These are phyloP conservation scores for Potorous gilbertii DNA, from an alignment of 2,797 vertebrate genomes.

Conservation along the genomic window DNA sequence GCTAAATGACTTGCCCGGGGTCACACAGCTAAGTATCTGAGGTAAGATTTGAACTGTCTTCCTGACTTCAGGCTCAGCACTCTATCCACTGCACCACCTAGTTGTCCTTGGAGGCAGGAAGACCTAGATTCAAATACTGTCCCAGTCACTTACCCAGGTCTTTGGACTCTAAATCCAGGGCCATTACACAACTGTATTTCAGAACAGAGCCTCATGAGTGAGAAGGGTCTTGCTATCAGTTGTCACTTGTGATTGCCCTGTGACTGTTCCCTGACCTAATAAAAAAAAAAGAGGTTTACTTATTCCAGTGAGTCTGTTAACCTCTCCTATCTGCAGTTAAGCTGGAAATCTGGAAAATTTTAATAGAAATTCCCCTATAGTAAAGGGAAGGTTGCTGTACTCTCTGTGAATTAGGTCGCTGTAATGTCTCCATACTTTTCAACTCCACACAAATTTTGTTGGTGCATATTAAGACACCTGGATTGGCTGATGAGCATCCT, in stretches of 20 bases:
- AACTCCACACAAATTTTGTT: background rate
- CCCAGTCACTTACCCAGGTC: background rate
- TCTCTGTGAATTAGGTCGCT: background rate
- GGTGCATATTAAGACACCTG: background rate
- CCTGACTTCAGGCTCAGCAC: background rate
- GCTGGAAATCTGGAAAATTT: background rate
- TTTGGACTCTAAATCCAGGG: background rate
- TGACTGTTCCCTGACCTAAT: background rate
- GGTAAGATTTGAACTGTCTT: background rate
- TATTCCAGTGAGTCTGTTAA: background rate
- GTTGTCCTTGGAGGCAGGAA: background rate
- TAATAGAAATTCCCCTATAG: background rate
- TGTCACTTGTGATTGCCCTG: background rate
- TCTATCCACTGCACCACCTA: background rate
- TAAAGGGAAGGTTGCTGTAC: background rate
- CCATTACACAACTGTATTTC: background rate
- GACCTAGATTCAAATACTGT: background rate
- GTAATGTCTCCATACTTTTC: slow-evolving; percentile 9
- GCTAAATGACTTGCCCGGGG: background rate
- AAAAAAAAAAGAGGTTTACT: background rate
- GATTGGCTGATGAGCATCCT: background rate
- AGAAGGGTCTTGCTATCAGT: background rate
- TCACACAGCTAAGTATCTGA: background rate
- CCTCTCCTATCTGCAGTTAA: background rate
- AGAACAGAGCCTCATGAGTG: background rate